phyloP scores from a whole-genome alignment of 1,140 invertebrate genomes.

The Thaumatotibia leucotreta region DNA sequence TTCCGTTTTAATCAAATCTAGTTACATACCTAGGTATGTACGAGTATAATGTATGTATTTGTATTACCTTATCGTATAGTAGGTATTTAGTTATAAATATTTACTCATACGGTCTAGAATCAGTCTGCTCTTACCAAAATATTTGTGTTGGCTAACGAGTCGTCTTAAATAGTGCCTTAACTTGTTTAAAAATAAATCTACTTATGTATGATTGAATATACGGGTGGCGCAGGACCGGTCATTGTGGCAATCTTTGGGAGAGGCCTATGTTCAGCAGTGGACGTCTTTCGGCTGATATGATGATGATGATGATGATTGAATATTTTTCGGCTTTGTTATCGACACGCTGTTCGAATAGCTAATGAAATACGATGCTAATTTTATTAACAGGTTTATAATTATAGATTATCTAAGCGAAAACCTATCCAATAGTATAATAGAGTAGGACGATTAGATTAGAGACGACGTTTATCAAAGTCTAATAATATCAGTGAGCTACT shows the following conservation, averaged over 20 bases:
- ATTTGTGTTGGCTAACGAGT: not conserved
- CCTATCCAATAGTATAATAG: not conserved
- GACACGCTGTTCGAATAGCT: too few relatives aligned
- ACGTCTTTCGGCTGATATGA: too few relatives aligned
- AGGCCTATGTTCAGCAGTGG: too few relatives aligned
- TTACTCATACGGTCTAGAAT: not conserved
- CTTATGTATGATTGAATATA: too few relatives aligned
- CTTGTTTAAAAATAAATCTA: not conserved
- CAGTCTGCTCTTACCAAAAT: not conserved
- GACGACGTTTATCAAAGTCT: not conserved
- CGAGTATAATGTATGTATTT: too few relatives aligned
- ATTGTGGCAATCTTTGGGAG: too few relatives aligned
- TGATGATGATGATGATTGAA: too few relatives aligned
- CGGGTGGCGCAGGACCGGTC: too few relatives aligned
- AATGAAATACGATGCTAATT: not conserved
- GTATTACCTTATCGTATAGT: too few relatives aligned
- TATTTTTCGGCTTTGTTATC: too few relatives aligned
- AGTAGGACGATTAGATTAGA: not conserved
- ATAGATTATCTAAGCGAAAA: not conserved
- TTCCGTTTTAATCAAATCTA: too few relatives aligned
- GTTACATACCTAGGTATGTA: too few relatives aligned
- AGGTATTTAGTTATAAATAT: not conserved
- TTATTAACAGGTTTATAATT: not conserved
- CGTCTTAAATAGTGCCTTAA: not conserved
- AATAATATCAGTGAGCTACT: not conserved